Base-by-base conservation (phyloP, 2,797 vertebrate genomes). In the Dryobates pubescens region DNA sequence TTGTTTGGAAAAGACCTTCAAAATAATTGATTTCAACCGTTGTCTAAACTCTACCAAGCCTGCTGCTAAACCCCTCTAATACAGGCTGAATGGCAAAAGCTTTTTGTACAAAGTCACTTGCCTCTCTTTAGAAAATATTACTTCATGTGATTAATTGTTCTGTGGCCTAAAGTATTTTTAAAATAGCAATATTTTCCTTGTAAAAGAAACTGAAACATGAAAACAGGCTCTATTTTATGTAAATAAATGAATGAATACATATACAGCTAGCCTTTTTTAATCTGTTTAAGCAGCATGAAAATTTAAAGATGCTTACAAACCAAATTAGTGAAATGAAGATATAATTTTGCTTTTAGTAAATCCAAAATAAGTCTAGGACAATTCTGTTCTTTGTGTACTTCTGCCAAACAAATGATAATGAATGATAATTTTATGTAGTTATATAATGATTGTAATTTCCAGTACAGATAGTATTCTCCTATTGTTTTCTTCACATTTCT, bases 391-490 rank as follows among this genome's bases (percentile, higher is more conserved):
- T 94, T 83, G 22, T 93, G 32, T 83, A 78, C n/a, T 47, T 86
- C 71, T 96, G 54, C 49, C 82, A 88, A 63, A 69, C 74, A 89
- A 78, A n/a, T 67, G 82, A 89, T 83, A 89, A 90, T 34, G 43
- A 89, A 65, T 85, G n/a, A 92, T 78, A 90, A 82, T 89, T 92
- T 72, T 59, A 59, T n/a, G 53, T 83, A 88, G 77, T 82, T 90
- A 75, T 16, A 38, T 72, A 89, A 89, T 54, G 27, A 22, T 32
- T 45, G 20, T 49, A 32, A 29, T 68, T 86, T 45, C 20, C 68
- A 65, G 38, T 64, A 67, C 70, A 90, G 88, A 79, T 41, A 88
- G 20, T 70, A 94, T 30, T 22, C 9, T 49, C 18, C 3, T 47
- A 57, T 91, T 91, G 29, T 84, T 86, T 81, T 61, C 41, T 92